Evolutionary conservation across 2,888 invertebrate species (phyloP), one percentile per base, ranked within the genome.

Genomic region (Autographa pulchrina): DNA sequence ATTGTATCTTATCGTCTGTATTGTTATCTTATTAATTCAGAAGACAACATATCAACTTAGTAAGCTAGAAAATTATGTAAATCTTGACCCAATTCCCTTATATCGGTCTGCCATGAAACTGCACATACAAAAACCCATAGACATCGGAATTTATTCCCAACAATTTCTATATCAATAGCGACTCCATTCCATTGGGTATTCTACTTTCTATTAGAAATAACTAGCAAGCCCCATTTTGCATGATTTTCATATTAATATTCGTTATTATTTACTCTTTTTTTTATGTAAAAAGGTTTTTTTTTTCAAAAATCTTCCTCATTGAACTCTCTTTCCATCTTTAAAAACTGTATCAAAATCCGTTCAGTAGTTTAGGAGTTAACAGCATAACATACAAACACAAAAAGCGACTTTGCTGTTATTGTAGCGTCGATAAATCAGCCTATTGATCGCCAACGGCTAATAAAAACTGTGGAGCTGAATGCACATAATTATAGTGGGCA

Each of bases 341-440:
- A 35, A 35, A 35, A 35, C 35, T 8, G 35, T 35, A 8, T 35
- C 35, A 6, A 35, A 35, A 35, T 35, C 6, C 6, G 6, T 35
- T 35, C 0, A 35, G 35, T 35, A 8, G 35, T 35, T 5, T 38
- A 38, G 11, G 38, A 38, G 38, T 11, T 38, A 38, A 11, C 6
- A 35, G 11, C 1, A 25, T 25, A 38, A 38, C 38, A 38, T 2
- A 38, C 38, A 38, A 11, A 38, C 38, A 11, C 38, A 11, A 8
- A 35, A 35, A 35, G 3, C 25, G 8, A 38, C 11, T 38, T 38
- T 38, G 35, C 9, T 35, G 11, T 11, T 38, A 38, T 38, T 38
- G 11, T 2, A 54, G 25, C 43, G 48, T 25, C 35, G 16, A 61
- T 80, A 72, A 72, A 78, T 78, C 77, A 80, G 60, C 62, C 13